These are phyloP conservation scores for Rhyacophila brunnea DNA, from an alignment of 1,140 invertebrate species.

Conservation along the genomic window DNA sequence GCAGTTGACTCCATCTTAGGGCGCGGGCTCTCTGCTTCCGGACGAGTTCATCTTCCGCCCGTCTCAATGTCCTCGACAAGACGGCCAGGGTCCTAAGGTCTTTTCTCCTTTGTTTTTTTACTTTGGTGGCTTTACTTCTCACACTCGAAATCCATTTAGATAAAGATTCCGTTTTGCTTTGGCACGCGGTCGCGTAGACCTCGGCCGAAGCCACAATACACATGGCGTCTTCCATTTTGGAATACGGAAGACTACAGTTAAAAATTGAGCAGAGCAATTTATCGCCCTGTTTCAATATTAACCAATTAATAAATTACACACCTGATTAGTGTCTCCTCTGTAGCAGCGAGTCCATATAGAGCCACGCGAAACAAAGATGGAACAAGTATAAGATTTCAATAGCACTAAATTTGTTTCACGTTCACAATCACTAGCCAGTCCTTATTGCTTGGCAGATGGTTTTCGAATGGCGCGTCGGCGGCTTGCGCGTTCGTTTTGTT, in stretches of 20 bases:
- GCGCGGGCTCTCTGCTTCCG: slow-evolving; percentile 23
- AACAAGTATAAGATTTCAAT: no score
- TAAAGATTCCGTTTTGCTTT: slow-evolving; percentile 22
- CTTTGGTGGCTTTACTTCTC: slow-evolving; percentile 14
- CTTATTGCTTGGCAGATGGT: not conserved
- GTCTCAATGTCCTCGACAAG: slow-evolving; percentile 11
- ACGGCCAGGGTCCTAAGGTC: slow-evolving; percentile 21
- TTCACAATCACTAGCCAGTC: not conserved
- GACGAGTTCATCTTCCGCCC: slow-evolving; percentile 24
- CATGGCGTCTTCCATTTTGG: not conserved
- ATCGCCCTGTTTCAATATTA: not conserved
- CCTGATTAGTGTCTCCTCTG: slow-evolving; percentile 23
- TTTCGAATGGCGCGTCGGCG: slow-evolving; percentile 3
- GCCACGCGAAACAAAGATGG: not conserved
- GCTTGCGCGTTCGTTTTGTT: not conserved
- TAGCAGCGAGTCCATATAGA: not conserved
- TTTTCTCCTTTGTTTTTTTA: slow-evolving; percentile 9
- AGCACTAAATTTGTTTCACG: no score
- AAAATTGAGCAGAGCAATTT: no score
- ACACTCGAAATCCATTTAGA: slow-evolving; percentile 29
- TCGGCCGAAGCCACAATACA: not conserved
- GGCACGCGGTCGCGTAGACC: slow-evolving; percentile 1
- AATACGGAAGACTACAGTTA: no score
- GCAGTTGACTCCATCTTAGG: slow-evolving; percentile 20
- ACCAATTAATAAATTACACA: slow-evolving; percentile 8